Base-by-base conservation (phyloP, 2,888 invertebrate species). In the Corbicula japonica region DNA sequence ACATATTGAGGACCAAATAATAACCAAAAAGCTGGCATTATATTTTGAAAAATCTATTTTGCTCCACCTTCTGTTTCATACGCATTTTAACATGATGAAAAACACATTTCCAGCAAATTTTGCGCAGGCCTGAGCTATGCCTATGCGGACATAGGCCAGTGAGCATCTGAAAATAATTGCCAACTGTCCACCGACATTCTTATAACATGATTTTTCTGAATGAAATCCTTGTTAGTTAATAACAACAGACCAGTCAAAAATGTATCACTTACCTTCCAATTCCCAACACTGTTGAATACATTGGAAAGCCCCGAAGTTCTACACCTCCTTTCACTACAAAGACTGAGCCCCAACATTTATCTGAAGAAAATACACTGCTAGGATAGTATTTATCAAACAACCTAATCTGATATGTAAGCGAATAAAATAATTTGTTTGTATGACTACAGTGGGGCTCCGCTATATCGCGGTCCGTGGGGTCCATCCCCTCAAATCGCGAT, bases 281-380 rank as follows among this genome's bases (percentile, higher is more conserved):
- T 48, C 21, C 48, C 48, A 48, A 18, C 6, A 48, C 48, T 48
- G 48, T 48, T 15, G 48, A 48, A 48, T 48, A 48, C 48, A 48
- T 48, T 48, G 21, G 48, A 48, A 48, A 48, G 21, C 6, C 48
- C 48, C 21, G 48, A 48, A 48, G 12, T n/a, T 48, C 48, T 8
- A 48, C 48, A 48, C 48, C 48, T 48, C 48, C 48, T n/a, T 48
- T 48, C 48, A 48, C 48, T 15, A 48, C 48, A 48, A 48, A n/a
- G n/a, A n/a, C 48, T 10, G 48, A 48, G 21, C 48, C 48, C 48
- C 48, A 48, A 48, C 48, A 48, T 48, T 48, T 48, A 48, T 21
- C 48, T 48, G 48, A 48, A 48, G 21, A 48, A 48, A 18, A 48
- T 48, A 21, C 21, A n/a, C n/a, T 15, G 6, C 6, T 38, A 38